phyloP scores from a whole-genome alignment of 1,140 invertebrate species.

The Tribolium castaneum region DNA sequence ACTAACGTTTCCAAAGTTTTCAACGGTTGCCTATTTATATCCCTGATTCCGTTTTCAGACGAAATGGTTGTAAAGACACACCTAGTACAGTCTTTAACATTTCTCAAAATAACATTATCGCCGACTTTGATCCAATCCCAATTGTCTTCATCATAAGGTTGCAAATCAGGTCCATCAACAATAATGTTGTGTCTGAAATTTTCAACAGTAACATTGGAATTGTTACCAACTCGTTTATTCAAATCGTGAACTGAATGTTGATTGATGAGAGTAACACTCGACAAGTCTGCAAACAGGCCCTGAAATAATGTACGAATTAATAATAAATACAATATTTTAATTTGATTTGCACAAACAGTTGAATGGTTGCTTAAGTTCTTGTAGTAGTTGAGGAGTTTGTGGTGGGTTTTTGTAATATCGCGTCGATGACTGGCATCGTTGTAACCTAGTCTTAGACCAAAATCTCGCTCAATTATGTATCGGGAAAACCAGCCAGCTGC shows the following conservation, averaged over 20 bases:
- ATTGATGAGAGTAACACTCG: conserved; percentile 67
- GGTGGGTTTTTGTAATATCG: conserved; percentile 53
- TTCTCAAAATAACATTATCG: conserved; percentile 68
- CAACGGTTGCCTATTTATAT: conserved; percentile 67
- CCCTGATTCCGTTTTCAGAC: conserved; percentile 67
- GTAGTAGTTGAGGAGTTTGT: conserved; percentile 53
- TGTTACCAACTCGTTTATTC: conserved; percentile 68
- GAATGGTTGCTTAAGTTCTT: conserved; percentile 50
- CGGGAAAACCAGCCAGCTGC: conserved; percentile 72
- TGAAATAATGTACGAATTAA: conserved; percentile 37
- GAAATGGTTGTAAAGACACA: conserved; percentile 72
- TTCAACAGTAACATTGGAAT: conserved; percentile 64
- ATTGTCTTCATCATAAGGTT: conserved; percentile 74
- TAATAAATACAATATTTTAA: background rate
- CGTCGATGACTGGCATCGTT: conserved; percentile 64
- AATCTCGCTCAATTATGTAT: conserved; percentile 68
- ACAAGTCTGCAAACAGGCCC: conserved; percentile 57
- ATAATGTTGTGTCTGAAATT: conserved; percentile 78
- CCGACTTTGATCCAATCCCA: conserved; percentile 80
- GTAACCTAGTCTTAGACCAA: conserved; percentile 69
- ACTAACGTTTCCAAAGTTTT: conserved; percentile 67
- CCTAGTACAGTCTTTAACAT: conserved; percentile 73
- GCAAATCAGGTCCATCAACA: conserved; percentile 67
- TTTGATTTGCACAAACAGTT: conserved; percentile 43
- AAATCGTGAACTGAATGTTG: conserved; percentile 73